Evolutionary conservation across 1,140 invertebrate genomes (phyloP).

Genomic region (Notospermus geniculatus): DNA sequence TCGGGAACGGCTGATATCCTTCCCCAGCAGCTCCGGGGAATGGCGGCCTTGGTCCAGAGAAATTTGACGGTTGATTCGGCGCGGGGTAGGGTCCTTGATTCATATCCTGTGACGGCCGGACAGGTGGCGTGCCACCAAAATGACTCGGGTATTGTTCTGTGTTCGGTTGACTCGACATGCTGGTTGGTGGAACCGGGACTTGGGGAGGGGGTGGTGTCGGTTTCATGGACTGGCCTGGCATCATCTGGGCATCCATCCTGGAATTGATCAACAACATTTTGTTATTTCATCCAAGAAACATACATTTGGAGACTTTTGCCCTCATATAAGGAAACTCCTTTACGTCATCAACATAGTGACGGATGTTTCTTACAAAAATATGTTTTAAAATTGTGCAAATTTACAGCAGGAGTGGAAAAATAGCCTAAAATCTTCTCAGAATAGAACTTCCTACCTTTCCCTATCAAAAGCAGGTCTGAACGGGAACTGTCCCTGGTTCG

Average conservation of each 20-base stretch:
- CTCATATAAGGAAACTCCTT: too few species aligned
- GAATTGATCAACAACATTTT: too few species aligned
- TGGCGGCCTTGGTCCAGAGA: constrained; percentile 24
- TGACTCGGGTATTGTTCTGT: constrained; percentile 9
- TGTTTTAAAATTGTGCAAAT: too few species aligned
- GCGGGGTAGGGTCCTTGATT: constrained; percentile 13
- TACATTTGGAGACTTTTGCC: too few species aligned
- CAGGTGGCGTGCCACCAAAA: constrained; percentile 10
- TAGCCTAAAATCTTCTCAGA: too few species aligned
- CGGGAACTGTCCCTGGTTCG: background rate
- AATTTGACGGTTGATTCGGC: constrained; percentile 12
- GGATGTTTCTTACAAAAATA: too few species aligned
- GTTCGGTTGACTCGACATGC: constrained; percentile 11
- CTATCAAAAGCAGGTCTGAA: background rate
- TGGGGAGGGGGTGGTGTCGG: constrained; percentile 18
- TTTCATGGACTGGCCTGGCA: constrained; percentile 16
- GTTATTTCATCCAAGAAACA: too few species aligned
- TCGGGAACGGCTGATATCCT: too few species aligned
- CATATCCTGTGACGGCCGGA: constrained; percentile 14
- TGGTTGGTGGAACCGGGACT: constrained; percentile 17
- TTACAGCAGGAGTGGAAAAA: too few species aligned
- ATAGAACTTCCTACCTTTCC: too few species aligned
- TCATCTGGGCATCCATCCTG: constrained; percentile 11
- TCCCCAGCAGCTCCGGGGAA: constrained; percentile 1
- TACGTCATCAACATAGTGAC: too few species aligned